Base-by-base conservation (phyloP, 2,113 vertebrate genomes). In the Electrona antarctica region DNA sequence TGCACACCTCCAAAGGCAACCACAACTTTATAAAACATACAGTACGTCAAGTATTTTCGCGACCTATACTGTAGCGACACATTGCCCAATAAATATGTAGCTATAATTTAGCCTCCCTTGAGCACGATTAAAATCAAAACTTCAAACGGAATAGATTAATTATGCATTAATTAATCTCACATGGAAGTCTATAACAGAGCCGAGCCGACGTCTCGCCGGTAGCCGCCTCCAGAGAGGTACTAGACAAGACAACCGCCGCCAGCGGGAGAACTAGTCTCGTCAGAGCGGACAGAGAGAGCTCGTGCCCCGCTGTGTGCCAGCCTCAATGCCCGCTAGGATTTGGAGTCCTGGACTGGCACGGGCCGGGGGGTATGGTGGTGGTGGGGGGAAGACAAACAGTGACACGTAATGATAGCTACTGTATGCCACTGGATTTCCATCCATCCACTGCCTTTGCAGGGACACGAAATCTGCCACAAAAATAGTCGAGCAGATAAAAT, bases 241-340 rank as follows among this genome's bases (percentile, higher is more conserved):
- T 3, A 65, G 57, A 8, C 10, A 7, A 65, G 57, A 8, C 50
- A 8, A 46, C 67, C 10, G 49, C 67, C 50, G n/a, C 41, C 15
- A 64, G 47, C 67, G 76, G 74, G 14, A 59, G 56, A 60, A 64
- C 3, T 33, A 45, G 66, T 76, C 71, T 49, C 61, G 78, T 51
- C 61, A 29, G 74, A 61, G 66, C 72, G 79, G 82, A 67, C 76
- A 76, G 73, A 62, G 73, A 80, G 83, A 63, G 64, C 60, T 84
- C 46, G 82, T 90, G 89, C 87, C 90, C 90, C 86, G 89, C 83
- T 71, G 84, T 72, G 87, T 90, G 91, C 92, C 91, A 89, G 89
- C 76, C 82, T 84, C 87, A 77, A 77, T 92, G 87, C 92, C 90
- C 90, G 84, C 76, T 62, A 81, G 85, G 80, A 86, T 76, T 69